Evolutionary conservation across 2,113 vertebrate genomes (phyloP).

Genomic region (Cyphomyrus plagiostoma): DNA sequence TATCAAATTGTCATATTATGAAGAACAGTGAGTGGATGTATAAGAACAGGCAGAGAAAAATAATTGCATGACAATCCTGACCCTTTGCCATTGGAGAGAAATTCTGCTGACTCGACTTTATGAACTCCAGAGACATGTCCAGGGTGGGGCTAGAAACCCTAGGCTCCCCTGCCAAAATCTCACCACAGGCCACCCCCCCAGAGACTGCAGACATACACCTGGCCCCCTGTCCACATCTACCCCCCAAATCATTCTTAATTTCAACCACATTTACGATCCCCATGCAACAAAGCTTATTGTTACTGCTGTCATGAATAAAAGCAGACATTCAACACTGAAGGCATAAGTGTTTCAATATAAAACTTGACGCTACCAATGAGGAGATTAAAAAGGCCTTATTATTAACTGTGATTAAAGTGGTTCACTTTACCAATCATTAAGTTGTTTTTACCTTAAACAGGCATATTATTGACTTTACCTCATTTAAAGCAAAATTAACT

Average conservation of each 20-base stretch:
- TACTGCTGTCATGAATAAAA: background rate
- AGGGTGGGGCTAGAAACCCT: background rate
- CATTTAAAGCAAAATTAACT: conserved; percentile 9
- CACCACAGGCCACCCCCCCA: background rate
- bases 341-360: background rate
- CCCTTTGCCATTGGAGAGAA: background rate
- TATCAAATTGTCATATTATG: background rate
- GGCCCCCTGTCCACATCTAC: background rate
- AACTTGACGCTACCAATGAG: background rate
- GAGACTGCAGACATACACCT: background rate
- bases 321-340: background rate
- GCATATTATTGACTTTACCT: conserved; percentile 17
- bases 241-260: background rate
- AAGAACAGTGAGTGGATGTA: background rate
- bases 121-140: background rate
- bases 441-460: conserved; percentile 25
- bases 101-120: background rate
- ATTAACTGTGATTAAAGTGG: conserved; percentile 2
- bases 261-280: background rate
- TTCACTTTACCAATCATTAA: conserved; percentile 7
- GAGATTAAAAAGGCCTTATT: background rate
- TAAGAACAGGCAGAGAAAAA: background rate
- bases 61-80: background rate
- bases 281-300: background rate
- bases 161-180: background rate